A percentile compares a stretch with the other conserved stretches of the same genome.
phyloP scores from a whole-genome alignment of 2,797 vertebrate genomes.

The Tapirus indicus region DNA sequence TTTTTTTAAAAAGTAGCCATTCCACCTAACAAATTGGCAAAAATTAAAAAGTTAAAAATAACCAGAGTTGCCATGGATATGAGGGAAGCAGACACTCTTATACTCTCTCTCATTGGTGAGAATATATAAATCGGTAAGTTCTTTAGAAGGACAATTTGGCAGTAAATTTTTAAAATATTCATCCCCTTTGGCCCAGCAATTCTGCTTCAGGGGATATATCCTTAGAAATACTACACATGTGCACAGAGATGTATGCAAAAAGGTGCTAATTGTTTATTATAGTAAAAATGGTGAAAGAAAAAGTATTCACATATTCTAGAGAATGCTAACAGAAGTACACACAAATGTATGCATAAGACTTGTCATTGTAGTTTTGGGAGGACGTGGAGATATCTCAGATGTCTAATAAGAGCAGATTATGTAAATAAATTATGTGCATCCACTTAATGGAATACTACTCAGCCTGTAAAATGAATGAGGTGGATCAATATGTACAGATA shows the following conservation, averaged over 20 bases:
- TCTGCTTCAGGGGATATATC: background rate
- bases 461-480: constrained; percentile 17
- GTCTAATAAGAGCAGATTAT: background rate
- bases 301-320: background rate
- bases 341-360: background rate
- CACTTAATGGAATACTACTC: background rate
- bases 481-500: background rate
- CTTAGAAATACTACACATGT: background rate
- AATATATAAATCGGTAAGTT: background rate
- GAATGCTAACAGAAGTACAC: background rate
- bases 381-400: constrained; percentile 12
- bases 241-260: background rate
- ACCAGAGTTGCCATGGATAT: background rate
- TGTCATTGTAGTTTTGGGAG: background rate
- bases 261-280: background rate
- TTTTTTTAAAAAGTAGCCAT: background rate
- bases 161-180: background rate
- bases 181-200: background rate
- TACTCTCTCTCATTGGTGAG: background rate
- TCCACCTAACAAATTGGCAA: background rate
- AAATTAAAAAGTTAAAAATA: background rate
- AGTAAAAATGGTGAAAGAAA: background rate
- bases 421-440: background rate
- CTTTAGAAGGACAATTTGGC: background rate
- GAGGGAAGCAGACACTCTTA: background rate